phyloP scores from a whole-genome alignment of 2,113 vertebrate genomes.

The Colaptes auratus region DNA sequence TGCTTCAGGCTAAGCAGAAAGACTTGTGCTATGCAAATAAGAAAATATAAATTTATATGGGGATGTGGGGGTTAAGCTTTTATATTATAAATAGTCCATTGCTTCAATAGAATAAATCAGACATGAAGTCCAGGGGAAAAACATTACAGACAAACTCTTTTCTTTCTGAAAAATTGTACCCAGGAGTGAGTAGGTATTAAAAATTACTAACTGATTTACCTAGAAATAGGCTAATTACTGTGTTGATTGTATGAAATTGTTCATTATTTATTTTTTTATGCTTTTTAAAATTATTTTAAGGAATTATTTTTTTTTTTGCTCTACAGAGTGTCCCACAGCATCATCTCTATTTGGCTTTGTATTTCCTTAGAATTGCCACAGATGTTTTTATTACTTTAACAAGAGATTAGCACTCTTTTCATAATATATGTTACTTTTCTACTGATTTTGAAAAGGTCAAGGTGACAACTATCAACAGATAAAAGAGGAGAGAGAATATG shows the following conservation, averaged over 20 bases:
- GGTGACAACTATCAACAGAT: neutral
- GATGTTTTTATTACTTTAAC: neutral
- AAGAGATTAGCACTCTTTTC: neutral
- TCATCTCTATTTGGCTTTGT: neutral
- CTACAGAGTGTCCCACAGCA: neutral
- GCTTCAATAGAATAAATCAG: neutral
- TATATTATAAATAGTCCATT: neutral
- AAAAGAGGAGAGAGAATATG: neutral
- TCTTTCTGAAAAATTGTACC: constrained; percentile 1
- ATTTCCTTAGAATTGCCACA: neutral
- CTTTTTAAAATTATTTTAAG: no score
- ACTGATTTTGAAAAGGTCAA: neutral
- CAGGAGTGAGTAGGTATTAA: constrained; percentile 29
- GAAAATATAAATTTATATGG: no score
- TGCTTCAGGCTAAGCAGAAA: neutral
- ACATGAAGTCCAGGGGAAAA: neutral
- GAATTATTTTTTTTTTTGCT: constrained; percentile 4
- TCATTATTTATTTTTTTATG: neutral
- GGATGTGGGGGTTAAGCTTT: neutral
- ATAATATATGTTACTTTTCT: neutral
- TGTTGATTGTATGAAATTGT: constrained; percentile 1
- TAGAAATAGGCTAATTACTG: constrained; percentile 37
- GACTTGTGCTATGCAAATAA: no score
- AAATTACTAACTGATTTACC: constrained; percentile 53
- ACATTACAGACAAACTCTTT: neutral